A percentile compares a stretch with the other conserved stretches of the same genome.
Conservation (phyloP, 2,113 vertebrate species). For the Sminthopsis crassicaudata region DNA sequence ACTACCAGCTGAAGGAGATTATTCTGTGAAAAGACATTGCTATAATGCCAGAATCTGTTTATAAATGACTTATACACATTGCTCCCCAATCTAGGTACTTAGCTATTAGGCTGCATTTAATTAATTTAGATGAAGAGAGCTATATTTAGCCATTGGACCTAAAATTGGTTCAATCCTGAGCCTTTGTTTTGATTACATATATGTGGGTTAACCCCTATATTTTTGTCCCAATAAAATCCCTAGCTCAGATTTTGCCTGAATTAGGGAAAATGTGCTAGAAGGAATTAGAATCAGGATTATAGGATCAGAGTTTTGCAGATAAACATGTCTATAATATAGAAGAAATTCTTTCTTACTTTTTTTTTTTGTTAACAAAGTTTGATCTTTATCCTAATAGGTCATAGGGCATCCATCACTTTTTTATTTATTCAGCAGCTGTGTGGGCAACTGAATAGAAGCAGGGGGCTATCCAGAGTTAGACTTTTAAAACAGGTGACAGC, state of each 20-base stretch:
- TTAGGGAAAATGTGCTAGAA: neutral
- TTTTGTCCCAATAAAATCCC: neutral
- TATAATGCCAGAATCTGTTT: neutral
- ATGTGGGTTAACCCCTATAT: neutral
- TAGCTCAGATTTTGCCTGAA: neutral
- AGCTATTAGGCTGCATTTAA: neutral
- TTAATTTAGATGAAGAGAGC: neutral
- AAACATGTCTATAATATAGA: neutral
- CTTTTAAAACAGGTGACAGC: neutral
- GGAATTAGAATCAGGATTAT: neutral
- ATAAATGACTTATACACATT: neutral
- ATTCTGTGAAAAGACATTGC: neutral
- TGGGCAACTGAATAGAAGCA: neutral
- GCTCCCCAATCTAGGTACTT: neutral
- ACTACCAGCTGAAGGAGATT: neutral
- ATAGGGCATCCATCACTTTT: neutral
- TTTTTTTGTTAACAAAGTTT: neutral
- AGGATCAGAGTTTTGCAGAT: neutral
- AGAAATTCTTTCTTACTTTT: neutral
- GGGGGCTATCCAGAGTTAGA: neutral
- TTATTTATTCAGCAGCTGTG: neutral
- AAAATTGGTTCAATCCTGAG: neutral
- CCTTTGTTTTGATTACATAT: neutral
- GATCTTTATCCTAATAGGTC: neutral
- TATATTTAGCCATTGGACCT: neutral